A percentile compares a stretch with the other conserved stretches of the same genome.
Evolutionary conservation across 2,888 invertebrate species (phyloP).

Genomic region (Nipponacmea schrenckii): DNA sequence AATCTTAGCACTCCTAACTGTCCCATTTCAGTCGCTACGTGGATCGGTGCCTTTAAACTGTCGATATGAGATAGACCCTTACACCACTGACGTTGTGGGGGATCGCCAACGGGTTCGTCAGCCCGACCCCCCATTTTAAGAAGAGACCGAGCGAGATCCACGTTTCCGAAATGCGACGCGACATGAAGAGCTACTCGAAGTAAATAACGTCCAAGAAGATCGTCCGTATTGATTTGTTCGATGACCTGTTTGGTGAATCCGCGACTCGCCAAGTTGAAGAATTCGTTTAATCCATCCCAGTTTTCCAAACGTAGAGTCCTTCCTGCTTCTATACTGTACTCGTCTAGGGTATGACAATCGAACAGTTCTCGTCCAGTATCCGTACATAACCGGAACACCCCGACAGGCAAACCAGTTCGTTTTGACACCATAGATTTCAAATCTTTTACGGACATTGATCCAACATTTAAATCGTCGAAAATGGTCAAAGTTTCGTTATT

Average conservation of each 20-base stretch:
- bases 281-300: constrained; percentile 67
- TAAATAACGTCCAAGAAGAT: constrained; percentile 59
- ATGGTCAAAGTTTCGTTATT: constrained; percentile 52
- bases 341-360: constrained; percentile 59
- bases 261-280: constrained; percentile 59
- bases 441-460: constrained; percentile 50
- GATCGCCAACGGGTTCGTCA: constrained; percentile 63
- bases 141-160: constrained; percentile 61
- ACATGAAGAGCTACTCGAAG: constrained; percentile 64
- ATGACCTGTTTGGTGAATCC: constrained; percentile 62
- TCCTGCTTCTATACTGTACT: constrained; percentile 57
- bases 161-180: constrained; percentile 64
- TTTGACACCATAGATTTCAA: constrained; percentile 58
- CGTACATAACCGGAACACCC: constrained; percentile 61
- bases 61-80: constrained; percentile 55
- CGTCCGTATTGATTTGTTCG: constrained; percentile 52
- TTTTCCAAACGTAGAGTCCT: constrained; percentile 59
- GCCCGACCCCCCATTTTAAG: constrained; percentile 56
- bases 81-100: constrained; percentile 63
- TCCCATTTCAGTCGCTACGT: constrained; percentile 62
- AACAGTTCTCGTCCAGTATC: constrained; percentile 57
- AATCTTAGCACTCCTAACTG: constrained; percentile 61
- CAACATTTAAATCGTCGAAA: constrained; percentile 50
- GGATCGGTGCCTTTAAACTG: constrained; percentile 57
- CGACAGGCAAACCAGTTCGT: constrained; percentile 65